Percentiles rank a stretch among this genome's conserved stretches.
phyloP scores from a whole-genome alignment of 2,888 invertebrate species.

The Harpalus rufipes region DNA sequence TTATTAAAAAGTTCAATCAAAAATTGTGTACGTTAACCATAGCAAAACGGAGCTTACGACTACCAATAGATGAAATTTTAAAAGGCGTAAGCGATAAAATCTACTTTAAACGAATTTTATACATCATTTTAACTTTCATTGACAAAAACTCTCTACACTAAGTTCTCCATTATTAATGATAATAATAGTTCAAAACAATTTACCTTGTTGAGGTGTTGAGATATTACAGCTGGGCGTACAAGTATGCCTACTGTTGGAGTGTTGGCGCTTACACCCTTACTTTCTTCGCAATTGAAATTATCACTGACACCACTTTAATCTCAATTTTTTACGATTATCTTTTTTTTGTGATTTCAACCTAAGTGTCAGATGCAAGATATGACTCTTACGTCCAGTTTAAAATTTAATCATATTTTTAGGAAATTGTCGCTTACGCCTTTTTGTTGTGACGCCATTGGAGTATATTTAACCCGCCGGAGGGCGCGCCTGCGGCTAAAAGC shows the following conservation, averaged over 20 bases:
- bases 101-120: background rate
- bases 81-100: slow-evolving; percentile 48
- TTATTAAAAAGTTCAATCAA: slow-evolving; percentile 11
- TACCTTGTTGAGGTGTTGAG: slow-evolving; percentile 27
- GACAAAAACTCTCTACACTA: slow-evolving; percentile 11
- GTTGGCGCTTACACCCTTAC: slow-evolving; percentile 32
- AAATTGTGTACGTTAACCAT: slow-evolving; percentile 23
- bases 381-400: background rate
- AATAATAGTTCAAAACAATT: slow-evolving; percentile 35
- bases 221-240: slow-evolving; percentile 16
- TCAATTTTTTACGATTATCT: slow-evolving; percentile 28
- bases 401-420: background rate
- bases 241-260: background rate
- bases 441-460: background rate
- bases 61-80: background rate
- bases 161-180: slow-evolving; percentile 19
- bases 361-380: background rate
- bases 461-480: too few species aligned
- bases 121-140: slow-evolving; percentile 3
- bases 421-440: slow-evolving; percentile 14
- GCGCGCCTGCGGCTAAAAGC: too few species aligned
- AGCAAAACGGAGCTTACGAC: slow-evolving; percentile 17
- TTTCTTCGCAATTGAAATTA: slow-evolving; percentile 4
- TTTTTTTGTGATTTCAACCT: slow-evolving; percentile 27
- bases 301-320: slow-evolving; percentile 8